Evolutionary conservation across 2,797 vertebrate genomes (phyloP).

Genomic region (Pteronotus mesoamericanus): DNA sequence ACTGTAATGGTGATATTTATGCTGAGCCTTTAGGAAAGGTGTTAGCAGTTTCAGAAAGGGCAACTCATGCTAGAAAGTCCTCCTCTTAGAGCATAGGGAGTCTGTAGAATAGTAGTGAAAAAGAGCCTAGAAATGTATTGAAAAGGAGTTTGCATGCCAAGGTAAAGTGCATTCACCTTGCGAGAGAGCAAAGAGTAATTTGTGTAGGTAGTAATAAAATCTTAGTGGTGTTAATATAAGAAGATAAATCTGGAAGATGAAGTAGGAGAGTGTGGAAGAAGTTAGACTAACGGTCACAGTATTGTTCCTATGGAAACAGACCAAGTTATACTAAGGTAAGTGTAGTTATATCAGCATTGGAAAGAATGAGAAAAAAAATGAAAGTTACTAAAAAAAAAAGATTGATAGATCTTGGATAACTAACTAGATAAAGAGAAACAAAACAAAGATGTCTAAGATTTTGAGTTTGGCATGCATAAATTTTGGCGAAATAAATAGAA

Average conservation of each 20-base stretch:
- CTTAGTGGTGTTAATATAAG: neutral
- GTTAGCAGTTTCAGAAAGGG: neutral
- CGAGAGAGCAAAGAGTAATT: neutral
- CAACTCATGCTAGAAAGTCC: neutral
- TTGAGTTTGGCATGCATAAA: neutral
- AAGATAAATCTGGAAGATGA: neutral
- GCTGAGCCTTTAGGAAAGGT: neutral
- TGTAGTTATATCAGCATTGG: neutral
- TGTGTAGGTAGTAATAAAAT: neutral
- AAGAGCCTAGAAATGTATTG: neutral
- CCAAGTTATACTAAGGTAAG: neutral
- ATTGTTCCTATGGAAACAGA: neutral
- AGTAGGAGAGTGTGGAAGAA: neutral
- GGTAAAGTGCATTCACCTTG: neutral
- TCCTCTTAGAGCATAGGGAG: neutral
- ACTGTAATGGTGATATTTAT: neutral
- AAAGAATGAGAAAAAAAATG: conserved; percentile 12
- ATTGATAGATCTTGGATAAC: neutral
- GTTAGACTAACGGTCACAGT: neutral
- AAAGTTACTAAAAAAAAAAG: neutral
- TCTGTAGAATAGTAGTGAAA: neutral
- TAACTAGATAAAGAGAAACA: neutral
- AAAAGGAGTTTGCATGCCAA: neutral
- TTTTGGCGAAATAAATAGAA: neutral
- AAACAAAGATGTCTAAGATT: neutral